These are phyloP conservation scores for Azemiops feae DNA, from an alignment of 2,113 vertebrate genomes.

Conservation along the genomic window DNA sequence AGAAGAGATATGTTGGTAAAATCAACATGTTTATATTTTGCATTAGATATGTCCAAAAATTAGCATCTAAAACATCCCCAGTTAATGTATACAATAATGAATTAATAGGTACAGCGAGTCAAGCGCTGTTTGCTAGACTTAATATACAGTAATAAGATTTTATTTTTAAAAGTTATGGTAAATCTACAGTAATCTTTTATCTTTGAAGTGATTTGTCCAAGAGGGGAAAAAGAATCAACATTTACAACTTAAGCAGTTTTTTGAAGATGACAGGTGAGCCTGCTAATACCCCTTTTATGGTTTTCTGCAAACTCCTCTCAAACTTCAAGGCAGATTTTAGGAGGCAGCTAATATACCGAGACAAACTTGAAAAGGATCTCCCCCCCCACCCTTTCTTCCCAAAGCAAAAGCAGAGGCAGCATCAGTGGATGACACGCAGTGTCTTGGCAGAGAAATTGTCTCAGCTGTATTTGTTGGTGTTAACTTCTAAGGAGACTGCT, in stretches of 20 bases:
- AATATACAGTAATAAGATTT: not conserved
- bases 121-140: not conserved
- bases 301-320: slow-evolving; percentile 14
- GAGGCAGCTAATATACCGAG: not conserved
- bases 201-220: not conserved
- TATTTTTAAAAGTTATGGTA: not conserved
- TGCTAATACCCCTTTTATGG: not conserved
- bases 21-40: not conserved
- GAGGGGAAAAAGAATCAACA: not conserved
- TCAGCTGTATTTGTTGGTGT: not conserved
- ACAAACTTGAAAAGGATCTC: slow-evolving; percentile 1
- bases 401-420: not conserved
- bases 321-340: not conserved
- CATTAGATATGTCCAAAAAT: not conserved
- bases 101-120: not conserved
- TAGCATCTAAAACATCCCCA: not conserved
- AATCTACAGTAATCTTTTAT: not conserved
- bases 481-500: slow-evolving; percentile 18
- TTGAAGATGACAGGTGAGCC: not conserved
- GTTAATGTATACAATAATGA: not conserved
- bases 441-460: not conserved
- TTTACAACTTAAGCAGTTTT: not conserved
- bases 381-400: not conserved
- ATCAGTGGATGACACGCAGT: not conserved
- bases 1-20: not conserved